Evolutionary conservation across 1,140 invertebrate species (phyloP), one percentile per base, ranked within the genome.

Genomic region (Plectus sambesii): DNA sequence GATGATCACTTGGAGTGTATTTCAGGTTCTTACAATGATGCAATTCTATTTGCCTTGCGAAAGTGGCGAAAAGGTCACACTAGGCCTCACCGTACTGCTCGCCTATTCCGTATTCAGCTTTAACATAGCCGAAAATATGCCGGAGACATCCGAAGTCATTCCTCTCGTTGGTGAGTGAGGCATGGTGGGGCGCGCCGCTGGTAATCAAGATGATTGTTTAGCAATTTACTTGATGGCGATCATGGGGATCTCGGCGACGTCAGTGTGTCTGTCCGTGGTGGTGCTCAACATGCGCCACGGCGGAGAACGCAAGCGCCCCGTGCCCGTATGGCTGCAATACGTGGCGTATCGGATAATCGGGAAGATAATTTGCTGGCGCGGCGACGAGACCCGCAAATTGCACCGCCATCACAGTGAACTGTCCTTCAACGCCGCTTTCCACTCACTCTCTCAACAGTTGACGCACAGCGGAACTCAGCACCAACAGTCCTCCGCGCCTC

Each of bases 61-160:
- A 63, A 86, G 83, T 2, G 85, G 85, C 4, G 85, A 87, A 69
- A 87, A 87, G 70, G 60, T 71, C 5, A 65, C 69, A 5, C 69
- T 72, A 60, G 83, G 85, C n/a, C 86, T 88, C 47, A 86, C 83
- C 40, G 84, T 85, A 0, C 74, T 89, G 1, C 75, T 89, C 2
- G 86, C 84, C 1, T 87, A 88, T 83, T 87, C 85, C 0, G 85
- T 88, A 6, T 89, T 88, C 69, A 74, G 87, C 2, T 87, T 89
- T 84, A 85, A 85, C 12, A 86, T 89, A 17, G 72, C 84, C 38
- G 85, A 89, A 68, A 84, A 81, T 29, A 74, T 87, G 58, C 85
- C 85, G 12, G 84, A 85, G 0, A 87, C 84, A 0, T 85, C 87
- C 61, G 86, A 87, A 69, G 85, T 82, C 1, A 62, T 74, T 37